Evolutionary conservation across 2,797 vertebrate species (phyloP), one percentile per base, ranked within the genome.

Genomic region (Rhodeus uyekii): DNA sequence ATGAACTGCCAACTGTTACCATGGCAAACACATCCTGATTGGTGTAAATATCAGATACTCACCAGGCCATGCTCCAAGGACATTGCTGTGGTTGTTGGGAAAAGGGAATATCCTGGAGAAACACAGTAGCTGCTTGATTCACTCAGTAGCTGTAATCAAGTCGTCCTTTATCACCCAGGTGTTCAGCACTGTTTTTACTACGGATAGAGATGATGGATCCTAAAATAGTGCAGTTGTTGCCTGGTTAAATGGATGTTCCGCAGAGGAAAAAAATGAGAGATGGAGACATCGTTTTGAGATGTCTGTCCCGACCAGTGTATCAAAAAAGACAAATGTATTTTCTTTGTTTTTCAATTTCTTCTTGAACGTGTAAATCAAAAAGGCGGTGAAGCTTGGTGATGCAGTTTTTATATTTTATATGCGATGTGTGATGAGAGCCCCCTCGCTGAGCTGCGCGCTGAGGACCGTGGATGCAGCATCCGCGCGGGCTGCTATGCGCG

Each of bases 61-160:
- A 95, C 94, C 93, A 95, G 94, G 94, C 94, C 94, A 92, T 94
- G 93, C 92, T 95, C 88, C 94, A 95, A 95, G 94, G 94, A 95
- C 93, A 93, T 92, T 92, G 91, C 90, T 85, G 92, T 90, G 90
- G 86, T 78, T 85, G 81, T 82, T 84, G 84, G 80, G 82, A 83
- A 88, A 87, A 72, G 74, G 84, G 81, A 86, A 87, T 87, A 83
- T 86, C 86, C 88, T 84, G 68, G 84, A 85, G 27, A 81, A 85
- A 85, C 78, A 39, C 77, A 82, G 34, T 67, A 55, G 75, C n/a
- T 76, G 50, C 46, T 76, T 48, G 61, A 82, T 83, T 75, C 81
- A 86, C 80, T 73, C 78, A 84, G 72, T 84, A 48, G 81, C 76
- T 65, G 80, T 82, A 74, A 67, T 76, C 65, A 42, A 69, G 53